A percentile compares a stretch with the other conserved stretches of the same genome.
Conservation (phyloP, 2,113 vertebrate genomes). For the Lontra canadensis region DNA sequence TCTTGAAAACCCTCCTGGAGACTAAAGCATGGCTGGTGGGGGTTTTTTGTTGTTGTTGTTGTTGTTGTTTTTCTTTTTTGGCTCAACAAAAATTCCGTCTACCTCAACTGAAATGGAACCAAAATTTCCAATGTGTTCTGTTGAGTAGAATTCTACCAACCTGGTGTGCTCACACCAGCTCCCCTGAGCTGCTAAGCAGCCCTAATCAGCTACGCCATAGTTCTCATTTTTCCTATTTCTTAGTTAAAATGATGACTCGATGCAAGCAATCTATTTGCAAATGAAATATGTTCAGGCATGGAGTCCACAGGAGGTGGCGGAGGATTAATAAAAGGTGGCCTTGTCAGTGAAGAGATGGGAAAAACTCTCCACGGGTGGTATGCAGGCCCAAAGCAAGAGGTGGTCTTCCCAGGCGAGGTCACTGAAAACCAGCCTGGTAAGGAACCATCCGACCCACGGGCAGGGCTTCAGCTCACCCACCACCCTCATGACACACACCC, state of each 20-base stretch:
- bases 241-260: not conserved
- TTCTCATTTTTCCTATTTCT: not conserved
- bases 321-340: not conserved
- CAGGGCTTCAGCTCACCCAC: not conserved
- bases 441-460: fast-evolving
- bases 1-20: not conserved
- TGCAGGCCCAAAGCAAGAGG: not conserved
- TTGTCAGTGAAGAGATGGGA: not conserved
- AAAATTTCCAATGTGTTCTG: not conserved
- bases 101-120: not conserved
- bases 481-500: not conserved
- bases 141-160: not conserved
- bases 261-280: not conserved
- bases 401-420: not conserved
- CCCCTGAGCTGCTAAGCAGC: not conserved
- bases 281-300: not conserved
- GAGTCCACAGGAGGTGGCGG: not conserved
- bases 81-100: not conserved
- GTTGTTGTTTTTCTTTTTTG: not conserved
- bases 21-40: not conserved
- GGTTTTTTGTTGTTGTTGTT: not conserved
- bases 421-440: not conserved
- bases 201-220: not conserved
- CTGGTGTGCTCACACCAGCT: not conserved
- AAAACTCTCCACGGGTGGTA: not conserved